A percentile compares a stretch with the other conserved stretches of the same genome.
Conservation (phyloP, 2,888 invertebrate genomes). For the Chrysolina haemoptera region DNA sequence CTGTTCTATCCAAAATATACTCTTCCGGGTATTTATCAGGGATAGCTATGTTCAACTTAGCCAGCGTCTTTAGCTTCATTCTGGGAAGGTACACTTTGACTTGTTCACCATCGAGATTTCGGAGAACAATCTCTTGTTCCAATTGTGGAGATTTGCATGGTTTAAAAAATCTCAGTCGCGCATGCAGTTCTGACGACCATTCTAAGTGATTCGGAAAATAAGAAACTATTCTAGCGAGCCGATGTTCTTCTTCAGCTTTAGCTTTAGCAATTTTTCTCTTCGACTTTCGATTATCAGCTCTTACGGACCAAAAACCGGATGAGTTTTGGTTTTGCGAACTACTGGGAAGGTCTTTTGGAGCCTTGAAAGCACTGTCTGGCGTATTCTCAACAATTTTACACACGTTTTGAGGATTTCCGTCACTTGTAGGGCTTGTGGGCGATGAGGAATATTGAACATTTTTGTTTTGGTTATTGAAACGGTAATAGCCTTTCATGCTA, state of each 20-base stretch:
- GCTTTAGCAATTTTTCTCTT: background rate
- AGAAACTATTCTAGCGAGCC: background rate
- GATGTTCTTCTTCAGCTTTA: background rate
- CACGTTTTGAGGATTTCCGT: too few species aligned
- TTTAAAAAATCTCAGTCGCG: background rate
- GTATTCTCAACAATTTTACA: too few species aligned
- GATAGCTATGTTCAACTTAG: background rate
- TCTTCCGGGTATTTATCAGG: constrained; percentile 8
- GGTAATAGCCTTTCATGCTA: background rate
- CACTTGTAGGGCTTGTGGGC: too few species aligned
- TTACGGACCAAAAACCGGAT: too few species aligned
- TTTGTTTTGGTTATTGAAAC: background rate
- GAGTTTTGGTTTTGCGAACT: too few species aligned
- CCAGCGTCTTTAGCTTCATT: background rate
- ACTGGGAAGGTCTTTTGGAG: too few species aligned
- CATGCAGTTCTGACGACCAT: background rate
- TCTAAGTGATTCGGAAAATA: background rate
- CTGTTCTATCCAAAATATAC: background rate
- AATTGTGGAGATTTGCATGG: background rate
- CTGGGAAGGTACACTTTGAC: background rate
- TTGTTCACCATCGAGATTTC: background rate
- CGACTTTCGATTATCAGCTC: background rate
- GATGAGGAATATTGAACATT: too few species aligned
- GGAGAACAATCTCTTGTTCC: background rate
- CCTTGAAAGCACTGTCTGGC: too few species aligned